These are phyloP conservation scores for Lasius platythorax DNA, from an alignment of 2,888 invertebrate genomes.

Conservation along the genomic window DNA sequence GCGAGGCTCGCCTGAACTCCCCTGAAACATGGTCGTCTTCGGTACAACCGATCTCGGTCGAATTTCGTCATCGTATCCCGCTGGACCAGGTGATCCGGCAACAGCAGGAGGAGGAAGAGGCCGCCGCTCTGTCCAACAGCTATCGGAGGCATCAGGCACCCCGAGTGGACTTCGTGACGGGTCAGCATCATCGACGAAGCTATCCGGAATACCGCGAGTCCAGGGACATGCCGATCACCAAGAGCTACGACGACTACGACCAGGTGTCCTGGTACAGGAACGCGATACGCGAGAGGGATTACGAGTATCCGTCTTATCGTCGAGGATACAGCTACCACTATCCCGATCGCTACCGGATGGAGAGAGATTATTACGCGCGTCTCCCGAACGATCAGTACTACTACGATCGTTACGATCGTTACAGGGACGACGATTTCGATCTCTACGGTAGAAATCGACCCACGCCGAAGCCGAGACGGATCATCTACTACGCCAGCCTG, in stretches of 20 bases:
- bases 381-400: slow-evolving; percentile 70
- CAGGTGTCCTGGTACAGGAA: slow-evolving; percentile 71
- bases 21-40: slow-evolving; percentile 81
- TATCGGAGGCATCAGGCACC: slow-evolving; percentile 77
- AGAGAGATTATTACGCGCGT: slow-evolving; percentile 80
- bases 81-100: slow-evolving; percentile 74
- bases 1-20: slow-evolving; percentile 78
- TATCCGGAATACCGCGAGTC: slow-evolving; percentile 79
- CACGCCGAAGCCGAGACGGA: slow-evolving; percentile 81
- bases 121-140: slow-evolving; percentile 47
- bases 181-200: slow-evolving; percentile 77
- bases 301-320: slow-evolving; percentile 74
- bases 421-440: slow-evolving; percentile 80
- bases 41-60: slow-evolving; percentile 79
- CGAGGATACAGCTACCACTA: slow-evolving; percentile 76
- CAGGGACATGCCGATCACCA: slow-evolving; percentile 77
- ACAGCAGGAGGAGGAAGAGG: slow-evolving; percentile 62
- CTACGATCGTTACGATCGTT: slow-evolving; percentile 77
- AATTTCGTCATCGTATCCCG: slow-evolving; percentile 78
- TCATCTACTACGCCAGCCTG: slow-evolving; percentile 85
- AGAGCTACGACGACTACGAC: slow-evolving; percentile 78
- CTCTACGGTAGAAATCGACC: slow-evolving; percentile 78
- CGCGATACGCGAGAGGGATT: slow-evolving; percentile 71
- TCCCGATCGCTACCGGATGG: slow-evolving; percentile 80
- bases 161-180: slow-evolving; percentile 81